These are phyloP conservation scores for Ciconia maguari DNA, from an alignment of 2,113 vertebrate species.

Conservation along the genomic window DNA sequence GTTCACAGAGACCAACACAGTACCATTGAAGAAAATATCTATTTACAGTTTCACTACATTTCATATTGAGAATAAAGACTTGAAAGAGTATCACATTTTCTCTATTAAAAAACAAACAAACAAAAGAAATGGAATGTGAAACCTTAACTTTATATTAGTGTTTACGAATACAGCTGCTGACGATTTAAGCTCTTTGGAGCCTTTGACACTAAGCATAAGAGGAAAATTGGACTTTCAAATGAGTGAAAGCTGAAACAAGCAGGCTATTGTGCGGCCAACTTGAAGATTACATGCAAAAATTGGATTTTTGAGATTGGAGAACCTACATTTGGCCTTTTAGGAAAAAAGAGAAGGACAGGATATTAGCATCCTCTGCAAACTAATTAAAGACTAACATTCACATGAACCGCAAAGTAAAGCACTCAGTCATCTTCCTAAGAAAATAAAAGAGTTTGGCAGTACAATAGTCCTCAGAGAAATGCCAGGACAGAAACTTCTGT, in stretches of 20 bases:
- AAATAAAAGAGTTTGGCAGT: conserved; percentile 19
- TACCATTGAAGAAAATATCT: not conserved
- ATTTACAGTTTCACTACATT: not conserved
- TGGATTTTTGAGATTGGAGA: not conserved
- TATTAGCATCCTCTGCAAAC: conserved; percentile 37
- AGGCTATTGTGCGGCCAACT: conserved; percentile 1
- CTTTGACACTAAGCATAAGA: not conserved
- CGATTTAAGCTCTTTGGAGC: not conserved
- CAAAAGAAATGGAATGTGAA: not conserved
- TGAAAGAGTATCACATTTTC: not conserved
- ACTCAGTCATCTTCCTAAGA: conserved; percentile 9
- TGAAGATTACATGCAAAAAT: not conserved
- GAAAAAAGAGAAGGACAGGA: not conserved
- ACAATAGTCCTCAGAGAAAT: not conserved
- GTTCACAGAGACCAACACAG: not conserved
- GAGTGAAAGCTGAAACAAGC: not conserved
- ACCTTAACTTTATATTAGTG: not conserved
- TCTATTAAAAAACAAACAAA: not conserved
- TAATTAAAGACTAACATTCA: not conserved
- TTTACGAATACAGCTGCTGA: conserved; percentile 13
- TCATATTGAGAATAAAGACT: not conserved
- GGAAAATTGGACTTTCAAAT: conserved; percentile 18
- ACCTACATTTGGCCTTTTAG: not conserved
- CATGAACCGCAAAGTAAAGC: not conserved
- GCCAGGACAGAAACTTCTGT: conserved; percentile 43